Conservation (phyloP, 2,888 invertebrate species). For the Busseola fusca region DNA sequence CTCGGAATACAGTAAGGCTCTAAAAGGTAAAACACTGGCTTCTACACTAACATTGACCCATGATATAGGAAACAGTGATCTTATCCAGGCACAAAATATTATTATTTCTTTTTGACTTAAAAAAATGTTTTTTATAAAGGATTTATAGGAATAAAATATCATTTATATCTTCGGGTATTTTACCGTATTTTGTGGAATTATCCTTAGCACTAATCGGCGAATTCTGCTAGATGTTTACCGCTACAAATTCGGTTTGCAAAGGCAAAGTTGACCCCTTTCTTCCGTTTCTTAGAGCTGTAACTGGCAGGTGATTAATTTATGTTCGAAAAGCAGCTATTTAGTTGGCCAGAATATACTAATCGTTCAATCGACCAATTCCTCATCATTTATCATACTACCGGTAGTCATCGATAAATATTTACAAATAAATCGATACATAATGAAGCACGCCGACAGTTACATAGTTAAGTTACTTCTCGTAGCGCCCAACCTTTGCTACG, state of each 20-base stretch:
- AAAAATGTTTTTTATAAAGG: background rate
- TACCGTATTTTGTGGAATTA: background rate
- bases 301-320: conserved; percentile 25
- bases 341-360: background rate
- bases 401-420: background rate
- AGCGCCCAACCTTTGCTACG: conserved; percentile 29
- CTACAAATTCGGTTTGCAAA: background rate
- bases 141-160: background rate
- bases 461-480: conserved; percentile 22
- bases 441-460: background rate
- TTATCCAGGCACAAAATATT: background rate
- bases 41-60: background rate
- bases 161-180: background rate
- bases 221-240: background rate
- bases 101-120: background rate
- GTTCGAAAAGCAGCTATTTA: background rate
- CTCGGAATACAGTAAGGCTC: background rate
- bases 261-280: background rate
- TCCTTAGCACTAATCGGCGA: background rate
- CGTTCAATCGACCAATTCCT: background rate
- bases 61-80: background rate
- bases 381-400: conserved; percentile 7
- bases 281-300: conserved; percentile 1
- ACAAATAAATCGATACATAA: background rate
- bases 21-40: background rate